phyloP scores from a whole-genome alignment of 2,888 invertebrate genomes.

The Choreutis nemorana region DNA sequence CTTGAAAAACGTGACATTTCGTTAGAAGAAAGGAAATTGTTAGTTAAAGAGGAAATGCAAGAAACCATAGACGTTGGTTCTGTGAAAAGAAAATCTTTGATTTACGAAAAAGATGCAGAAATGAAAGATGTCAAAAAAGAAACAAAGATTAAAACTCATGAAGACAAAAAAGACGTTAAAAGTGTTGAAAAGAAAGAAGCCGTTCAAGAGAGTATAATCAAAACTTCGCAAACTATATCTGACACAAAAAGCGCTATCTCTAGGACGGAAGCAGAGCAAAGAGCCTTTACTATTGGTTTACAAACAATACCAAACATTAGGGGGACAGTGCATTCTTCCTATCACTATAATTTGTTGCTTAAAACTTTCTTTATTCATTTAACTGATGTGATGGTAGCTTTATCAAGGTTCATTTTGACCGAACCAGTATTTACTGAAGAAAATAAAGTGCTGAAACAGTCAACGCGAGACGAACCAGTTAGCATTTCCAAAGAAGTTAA shows the following conservation, averaged over 20 bases:
- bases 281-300: constrained; percentile 34
- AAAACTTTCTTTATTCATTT: constrained; percentile 54
- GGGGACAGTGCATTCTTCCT: constrained; percentile 31
- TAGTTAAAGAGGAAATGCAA: constrained; percentile 18
- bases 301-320: constrained; percentile 47
- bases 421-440: constrained; percentile 24
- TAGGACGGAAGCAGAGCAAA: constrained; percentile 26
- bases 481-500: constrained; percentile 1
- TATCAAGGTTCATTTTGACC: constrained; percentile 40
- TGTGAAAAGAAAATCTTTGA: constrained; percentile 18
- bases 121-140: constrained; percentile 5
- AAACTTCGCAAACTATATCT: constrained; percentile 10
- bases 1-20: constrained; percentile 12
- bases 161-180: constrained; percentile 2
- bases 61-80: constrained; percentile 21
- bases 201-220: constrained; percentile 5
- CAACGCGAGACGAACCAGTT: constrained; percentile 1
- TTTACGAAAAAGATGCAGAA: constrained; percentile 14
- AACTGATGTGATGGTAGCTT: constrained; percentile 54
- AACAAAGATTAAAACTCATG: not conserved
- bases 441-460: not conserved
- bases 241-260: constrained; percentile 12
- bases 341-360: constrained; percentile 38
- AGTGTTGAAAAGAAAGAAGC: constrained; percentile 1
- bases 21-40: constrained; percentile 18